These are phyloP conservation scores for Eulithis testata DNA, from an alignment of 2,888 invertebrate genomes.

Conservation along the genomic window DNA sequence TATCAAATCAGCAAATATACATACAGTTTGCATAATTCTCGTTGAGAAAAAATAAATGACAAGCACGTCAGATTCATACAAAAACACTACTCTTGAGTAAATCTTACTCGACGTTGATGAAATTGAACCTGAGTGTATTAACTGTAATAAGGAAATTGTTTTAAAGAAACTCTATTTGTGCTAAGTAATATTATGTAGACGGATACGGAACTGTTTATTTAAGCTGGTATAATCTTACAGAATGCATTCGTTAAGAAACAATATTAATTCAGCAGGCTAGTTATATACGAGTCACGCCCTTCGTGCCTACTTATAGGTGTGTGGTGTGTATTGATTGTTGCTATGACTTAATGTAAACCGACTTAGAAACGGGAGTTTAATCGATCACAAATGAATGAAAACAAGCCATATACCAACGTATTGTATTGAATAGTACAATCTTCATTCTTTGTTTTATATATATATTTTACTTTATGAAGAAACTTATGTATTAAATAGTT, in stretches of 20 bases:
- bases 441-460: neutral
- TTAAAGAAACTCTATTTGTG: constrained; percentile 37
- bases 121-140: constrained; percentile 15
- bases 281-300: constrained; percentile 46
- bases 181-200: constrained; percentile 41
- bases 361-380: constrained; percentile 20
- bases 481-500: no score
- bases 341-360: constrained; percentile 21
- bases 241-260: constrained; percentile 48
- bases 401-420: constrained; percentile 13
- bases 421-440: neutral
- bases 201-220: constrained; percentile 56
- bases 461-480: no score
- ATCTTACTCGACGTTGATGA: no score
- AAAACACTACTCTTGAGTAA: no score
- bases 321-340: constrained; percentile 8
- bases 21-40: no score
- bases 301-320: constrained; percentile 24
- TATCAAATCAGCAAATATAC: no score
- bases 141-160: constrained; percentile 46
- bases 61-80: no score
- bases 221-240: constrained; percentile 49
- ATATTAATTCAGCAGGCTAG: constrained; percentile 45
- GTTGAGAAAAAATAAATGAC: no score
- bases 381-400: constrained; percentile 16